These are phyloP conservation scores for Cyrtodaria siliqua DNA, from an alignment of 2,888 invertebrate species.

Conservation along the genomic window DNA sequence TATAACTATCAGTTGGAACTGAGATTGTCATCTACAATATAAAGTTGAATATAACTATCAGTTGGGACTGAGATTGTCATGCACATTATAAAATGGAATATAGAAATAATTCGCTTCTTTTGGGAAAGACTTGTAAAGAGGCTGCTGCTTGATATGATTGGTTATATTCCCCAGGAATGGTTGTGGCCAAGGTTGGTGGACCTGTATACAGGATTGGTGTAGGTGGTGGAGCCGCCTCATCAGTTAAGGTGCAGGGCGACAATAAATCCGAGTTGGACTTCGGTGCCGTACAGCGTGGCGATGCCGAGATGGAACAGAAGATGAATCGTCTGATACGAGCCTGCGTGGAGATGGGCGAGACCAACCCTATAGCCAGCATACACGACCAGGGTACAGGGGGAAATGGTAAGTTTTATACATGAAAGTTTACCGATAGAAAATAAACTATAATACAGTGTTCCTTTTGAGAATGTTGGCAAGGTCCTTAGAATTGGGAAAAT, in stretches of 20 bases:
- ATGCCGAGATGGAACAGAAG: conserved; percentile 99
- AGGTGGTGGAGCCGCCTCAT: conserved; percentile 99
- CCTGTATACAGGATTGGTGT: conserved; percentile 99
- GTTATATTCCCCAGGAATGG: conserved; percentile 90
- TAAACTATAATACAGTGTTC: no score
- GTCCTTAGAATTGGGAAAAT: no score
- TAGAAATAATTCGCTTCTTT: no score
- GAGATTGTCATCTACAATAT: no score
- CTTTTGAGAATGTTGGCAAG: no score
- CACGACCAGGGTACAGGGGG: conserved; percentile 99
- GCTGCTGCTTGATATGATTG: not conserved
- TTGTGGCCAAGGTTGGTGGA: conserved; percentile 97
- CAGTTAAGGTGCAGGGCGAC: conserved; percentile 96
- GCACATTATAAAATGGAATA: no score
- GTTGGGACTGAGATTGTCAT: no score
- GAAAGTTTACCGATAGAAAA: no score
- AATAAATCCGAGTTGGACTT: conserved; percentile 95
- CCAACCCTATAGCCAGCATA: conserved; percentile 96
- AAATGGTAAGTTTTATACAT: conserved; percentile 87
- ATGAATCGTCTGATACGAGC: conserved; percentile 96
- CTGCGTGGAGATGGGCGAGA: conserved; percentile 93
- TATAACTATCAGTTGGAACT: no score
- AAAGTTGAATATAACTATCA: no score
- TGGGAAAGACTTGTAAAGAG: no score
- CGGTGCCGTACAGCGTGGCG: conserved; percentile 97